A percentile compares a stretch with the other conserved stretches of the same genome.
phyloP scores from a whole-genome alignment of 2,797 vertebrate genomes.

The Oryzias dopingdopingensis region DNA sequence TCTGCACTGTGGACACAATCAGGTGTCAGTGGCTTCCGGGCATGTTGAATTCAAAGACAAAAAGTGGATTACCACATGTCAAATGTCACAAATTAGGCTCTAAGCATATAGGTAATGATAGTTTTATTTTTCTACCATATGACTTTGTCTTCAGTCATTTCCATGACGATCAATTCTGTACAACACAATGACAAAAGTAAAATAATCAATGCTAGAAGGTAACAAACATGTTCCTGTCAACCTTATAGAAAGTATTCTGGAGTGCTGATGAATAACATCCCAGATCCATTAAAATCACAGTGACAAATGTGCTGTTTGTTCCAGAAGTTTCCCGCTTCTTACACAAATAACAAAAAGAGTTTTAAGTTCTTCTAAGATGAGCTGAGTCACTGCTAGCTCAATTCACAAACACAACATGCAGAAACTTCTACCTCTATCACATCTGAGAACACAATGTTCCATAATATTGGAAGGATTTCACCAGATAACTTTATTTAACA shows the following conservation, averaged over 20 bases:
- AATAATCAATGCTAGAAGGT: conserved; percentile 30
- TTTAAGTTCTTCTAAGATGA: conserved; percentile 47
- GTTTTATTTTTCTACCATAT: conserved; percentile 5
- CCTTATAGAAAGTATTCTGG: conserved; percentile 38
- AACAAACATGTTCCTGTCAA: conserved; percentile 37
- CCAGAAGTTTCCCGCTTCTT: conserved; percentile 38
- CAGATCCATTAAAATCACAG: conserved; percentile 33
- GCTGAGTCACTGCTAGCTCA: conserved; percentile 37
- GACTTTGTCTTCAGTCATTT: conserved; percentile 18
- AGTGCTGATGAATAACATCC: conserved; percentile 50
- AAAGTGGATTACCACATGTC: no score
- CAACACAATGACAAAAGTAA: conserved; percentile 40
- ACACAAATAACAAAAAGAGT: conserved; percentile 46
- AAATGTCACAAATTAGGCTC: no score
- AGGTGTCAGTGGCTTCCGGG: no score
- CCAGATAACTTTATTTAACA: conserved; percentile 11
- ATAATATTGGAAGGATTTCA: conserved; percentile 11
- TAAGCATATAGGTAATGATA: neutral
- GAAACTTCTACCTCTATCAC: conserved; percentile 17
- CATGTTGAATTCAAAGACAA: no score
- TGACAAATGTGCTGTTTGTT: conserved; percentile 59
- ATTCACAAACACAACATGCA: conserved; percentile 16
- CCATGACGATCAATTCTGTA: conserved; percentile 5
- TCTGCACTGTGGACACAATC: no score
- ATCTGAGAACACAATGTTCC: conserved; percentile 11